Evolutionary conservation across 2,113 vertebrate species (phyloP).

Genomic region (Xerus inauris): DNA sequence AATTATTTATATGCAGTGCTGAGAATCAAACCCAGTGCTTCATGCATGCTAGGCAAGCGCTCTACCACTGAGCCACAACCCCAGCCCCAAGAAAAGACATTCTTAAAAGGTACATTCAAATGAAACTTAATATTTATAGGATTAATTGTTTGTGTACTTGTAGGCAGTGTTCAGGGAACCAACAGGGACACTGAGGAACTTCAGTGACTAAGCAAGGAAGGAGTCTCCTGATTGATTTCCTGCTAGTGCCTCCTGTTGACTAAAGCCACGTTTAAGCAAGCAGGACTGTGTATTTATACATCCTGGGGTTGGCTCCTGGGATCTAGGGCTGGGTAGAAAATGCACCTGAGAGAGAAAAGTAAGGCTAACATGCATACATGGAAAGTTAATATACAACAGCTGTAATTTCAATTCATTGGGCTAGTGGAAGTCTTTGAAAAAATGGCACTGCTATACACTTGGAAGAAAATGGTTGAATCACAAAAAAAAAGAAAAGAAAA

Average conservation of each 20-base stretch:
- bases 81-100: conserved; percentile 9
- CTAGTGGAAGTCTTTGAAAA: not conserved
- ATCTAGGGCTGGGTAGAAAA: not conserved
- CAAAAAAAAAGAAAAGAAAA: too few relatives aligned
- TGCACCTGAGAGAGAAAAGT: not conserved
- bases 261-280: not conserved
- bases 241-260: not conserved
- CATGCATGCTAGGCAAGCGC: too few relatives aligned
- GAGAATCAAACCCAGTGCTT: too few relatives aligned
- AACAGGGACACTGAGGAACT: not conserved
- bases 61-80: too few relatives aligned
- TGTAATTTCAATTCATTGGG: not conserved
- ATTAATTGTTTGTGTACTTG: not conserved
- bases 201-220: not conserved
- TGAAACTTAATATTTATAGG: not conserved
- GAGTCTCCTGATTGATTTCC: not conserved
- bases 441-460: not conserved
- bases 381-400: not conserved
- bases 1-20: too few relatives aligned
- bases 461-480: not conserved
- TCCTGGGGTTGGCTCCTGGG: not conserved
- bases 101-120: not conserved
- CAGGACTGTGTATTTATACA: not conserved
- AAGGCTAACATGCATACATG: not conserved
- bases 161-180: not conserved